These are phyloP conservation scores for Ptiloglossa arizonensis DNA, from an alignment of 1,140 invertebrate genomes.

Conservation along the genomic window DNA sequence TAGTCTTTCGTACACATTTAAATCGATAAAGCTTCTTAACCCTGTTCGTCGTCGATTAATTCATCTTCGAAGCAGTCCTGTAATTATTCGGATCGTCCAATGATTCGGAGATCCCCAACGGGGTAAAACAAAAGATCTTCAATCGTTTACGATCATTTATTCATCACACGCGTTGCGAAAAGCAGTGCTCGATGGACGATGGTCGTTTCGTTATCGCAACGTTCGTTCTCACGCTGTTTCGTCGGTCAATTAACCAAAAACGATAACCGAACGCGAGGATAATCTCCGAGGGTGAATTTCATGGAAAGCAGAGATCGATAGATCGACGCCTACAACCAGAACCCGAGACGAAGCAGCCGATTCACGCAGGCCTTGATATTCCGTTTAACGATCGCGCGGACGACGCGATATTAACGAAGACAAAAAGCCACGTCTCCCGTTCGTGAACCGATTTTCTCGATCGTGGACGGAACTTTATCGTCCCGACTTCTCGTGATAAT, in stretches of 20 bases:
- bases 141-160: too few species aligned
- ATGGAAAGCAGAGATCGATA: conserved; percentile 13
- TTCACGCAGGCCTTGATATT: conserved; percentile 24
- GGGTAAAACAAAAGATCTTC: too few species aligned
- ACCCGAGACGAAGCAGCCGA: conserved; percentile 12
- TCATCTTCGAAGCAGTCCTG: too few species aligned
- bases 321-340: conserved; percentile 45
- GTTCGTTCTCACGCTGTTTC: background rate
- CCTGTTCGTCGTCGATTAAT: too few species aligned
- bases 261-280: background rate
- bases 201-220: background rate
- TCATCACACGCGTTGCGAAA: too few species aligned
- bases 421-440: conserved; percentile 40
- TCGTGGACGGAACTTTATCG: background rate
- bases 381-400: conserved; percentile 44
- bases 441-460: conserved; percentile 46
- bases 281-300: conserved; percentile 15
- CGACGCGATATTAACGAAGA: conserved; percentile 51
- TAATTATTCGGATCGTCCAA: too few species aligned
- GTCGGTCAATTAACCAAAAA: background rate
- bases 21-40: too few species aligned
- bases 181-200: background rate
- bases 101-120: too few species aligned
- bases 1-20: too few species aligned
- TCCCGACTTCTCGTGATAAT: background rate